Base-by-base conservation (phyloP, 2,113 vertebrate genomes). In the Lycaon pictus region DNA sequence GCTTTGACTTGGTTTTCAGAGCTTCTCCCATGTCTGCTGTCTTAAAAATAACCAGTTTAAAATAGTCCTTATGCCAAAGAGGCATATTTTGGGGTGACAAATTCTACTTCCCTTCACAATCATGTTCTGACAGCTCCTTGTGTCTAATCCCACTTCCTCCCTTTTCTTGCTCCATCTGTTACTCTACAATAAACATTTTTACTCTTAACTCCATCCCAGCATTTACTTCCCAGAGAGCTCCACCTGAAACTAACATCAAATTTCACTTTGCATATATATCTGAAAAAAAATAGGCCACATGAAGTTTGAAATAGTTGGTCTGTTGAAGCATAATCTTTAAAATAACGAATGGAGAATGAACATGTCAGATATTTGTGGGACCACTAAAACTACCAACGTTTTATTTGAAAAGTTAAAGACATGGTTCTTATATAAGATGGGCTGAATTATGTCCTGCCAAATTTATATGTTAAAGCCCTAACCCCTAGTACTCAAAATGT, bases 121-220 rank as follows among this genome's bases (percentile, higher is more conserved):
- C 90, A 95, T 53, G n/a, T 83, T 95, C 74, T 90, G 67, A 91
- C 5, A 92, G 48, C 9, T 88, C 10, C 20, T 43, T 11, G 0
- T 76, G 13, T 88, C 87, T 95, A 92, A 83, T 83, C 62, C 17
- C 92, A 56, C 11, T 69, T 79, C 56, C 4, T 90, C 32, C 11
- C 10, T 88, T 89, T 92, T 84, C 35, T 88, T 96, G 65, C 19
- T 25, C 55, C 71, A 74, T 88, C 58, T 91, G 16, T 93, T 77
- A 96, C 10, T 91, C 27, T 82, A 58, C 9, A 96, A 27, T 69
- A 90, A 90, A 93, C 9, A 63, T 80, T 95, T 97, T 80, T 25
- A 80, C n/a, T 60, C 23, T 74, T 93, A 90, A 37, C 58, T 92
- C 12, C 29, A 81, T 69, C 12, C 86, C 8, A 67, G n/a, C 62